Conservation (phyloP, 2,888 invertebrate species). For the Macroteleia sp. region DNA sequence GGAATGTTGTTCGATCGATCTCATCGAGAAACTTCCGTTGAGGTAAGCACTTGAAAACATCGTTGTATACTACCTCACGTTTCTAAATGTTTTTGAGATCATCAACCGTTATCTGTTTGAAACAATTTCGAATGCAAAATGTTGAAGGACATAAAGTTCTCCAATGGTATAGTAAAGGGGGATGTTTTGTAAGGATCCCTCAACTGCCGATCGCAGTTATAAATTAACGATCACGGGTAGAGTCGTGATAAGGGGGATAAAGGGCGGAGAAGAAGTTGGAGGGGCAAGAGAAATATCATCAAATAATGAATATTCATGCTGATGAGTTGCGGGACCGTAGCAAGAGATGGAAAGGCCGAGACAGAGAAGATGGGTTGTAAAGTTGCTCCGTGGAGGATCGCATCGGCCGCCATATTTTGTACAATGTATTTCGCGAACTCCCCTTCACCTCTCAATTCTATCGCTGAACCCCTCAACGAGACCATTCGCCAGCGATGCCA, state of each 20-base stretch:
- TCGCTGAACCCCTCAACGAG: constrained; percentile 61
- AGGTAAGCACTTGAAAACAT: no score
- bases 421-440: constrained; percentile 75
- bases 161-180: constrained; percentile 44
- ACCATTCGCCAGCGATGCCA: constrained; percentile 64
- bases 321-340: constrained; percentile 81
- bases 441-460: constrained; percentile 59
- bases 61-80: no score
- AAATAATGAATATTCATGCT: constrained; percentile 84
- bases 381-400: constrained; percentile 82
- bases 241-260: constrained; percentile 64
- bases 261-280: constrained; percentile 63
- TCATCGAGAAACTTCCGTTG: background rate
- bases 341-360: constrained; percentile 77
- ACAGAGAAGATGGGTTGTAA: constrained; percentile 77
- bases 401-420: constrained; percentile 82
- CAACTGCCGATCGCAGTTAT: constrained; percentile 80
- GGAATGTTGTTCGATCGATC: constrained; percentile 23
- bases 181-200: constrained; percentile 70
- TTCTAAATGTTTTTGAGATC: constrained; percentile 37
- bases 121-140: constrained; percentile 60
- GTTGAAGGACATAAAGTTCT: constrained; percentile 59
- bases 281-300: constrained; percentile 81
- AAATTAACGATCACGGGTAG: constrained; percentile 79
- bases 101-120: constrained; percentile 46